Percentiles rank a stretch among this genome's conserved stretches.
Evolutionary conservation across 1,140 invertebrate genomes (phyloP).

Genomic region (Habropoda laboriosa): DNA sequence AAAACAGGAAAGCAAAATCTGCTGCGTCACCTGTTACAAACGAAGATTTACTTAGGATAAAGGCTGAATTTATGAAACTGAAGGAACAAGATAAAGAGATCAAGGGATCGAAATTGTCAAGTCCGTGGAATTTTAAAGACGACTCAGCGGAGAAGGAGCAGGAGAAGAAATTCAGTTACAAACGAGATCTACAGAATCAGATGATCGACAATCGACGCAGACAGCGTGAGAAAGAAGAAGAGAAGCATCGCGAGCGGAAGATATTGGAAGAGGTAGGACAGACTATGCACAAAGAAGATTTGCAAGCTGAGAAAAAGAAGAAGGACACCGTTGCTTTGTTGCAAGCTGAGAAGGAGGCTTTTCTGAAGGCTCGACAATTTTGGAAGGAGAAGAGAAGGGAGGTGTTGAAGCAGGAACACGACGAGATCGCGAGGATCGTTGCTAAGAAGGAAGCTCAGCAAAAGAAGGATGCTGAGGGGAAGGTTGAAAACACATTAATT

Average conservation of each 20-base stretch:
- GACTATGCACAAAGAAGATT: background rate
- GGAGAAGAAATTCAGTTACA: slow-evolving; percentile 21
- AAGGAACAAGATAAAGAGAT: background rate
- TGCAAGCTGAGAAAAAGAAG: background rate
- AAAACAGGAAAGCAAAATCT: background rate
- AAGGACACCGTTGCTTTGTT: background rate
- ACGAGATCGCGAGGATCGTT: slow-evolving; percentile 22
- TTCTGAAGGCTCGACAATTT: slow-evolving; percentile 30
- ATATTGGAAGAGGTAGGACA: slow-evolving; percentile 20
- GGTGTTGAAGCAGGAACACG: slow-evolving; percentile 32
- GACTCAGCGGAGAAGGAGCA: background rate
- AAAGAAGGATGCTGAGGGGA: background rate
- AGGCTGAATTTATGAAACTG: background rate
- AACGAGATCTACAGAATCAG: slow-evolving; percentile 35
- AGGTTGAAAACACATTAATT: slow-evolving; percentile 13
- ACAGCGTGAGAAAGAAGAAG: slow-evolving; percentile 26
- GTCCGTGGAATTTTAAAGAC: background rate
- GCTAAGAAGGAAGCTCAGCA: slow-evolving; percentile 30
- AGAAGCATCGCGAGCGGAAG: slow-evolving; percentile 44
- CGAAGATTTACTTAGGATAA: background rate
- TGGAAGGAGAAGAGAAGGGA: slow-evolving; percentile 48
- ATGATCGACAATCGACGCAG: slow-evolving; percentile 30
- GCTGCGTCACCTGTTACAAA: background rate
- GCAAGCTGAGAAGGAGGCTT: slow-evolving; percentile 27
- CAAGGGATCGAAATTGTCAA: background rate